A percentile compares a stretch with the other conserved stretches of the same genome.
These are phyloP conservation scores for Odontesthes bonariensis DNA, from an alignment of 2,113 vertebrate genomes.

Conservation along the genomic window DNA sequence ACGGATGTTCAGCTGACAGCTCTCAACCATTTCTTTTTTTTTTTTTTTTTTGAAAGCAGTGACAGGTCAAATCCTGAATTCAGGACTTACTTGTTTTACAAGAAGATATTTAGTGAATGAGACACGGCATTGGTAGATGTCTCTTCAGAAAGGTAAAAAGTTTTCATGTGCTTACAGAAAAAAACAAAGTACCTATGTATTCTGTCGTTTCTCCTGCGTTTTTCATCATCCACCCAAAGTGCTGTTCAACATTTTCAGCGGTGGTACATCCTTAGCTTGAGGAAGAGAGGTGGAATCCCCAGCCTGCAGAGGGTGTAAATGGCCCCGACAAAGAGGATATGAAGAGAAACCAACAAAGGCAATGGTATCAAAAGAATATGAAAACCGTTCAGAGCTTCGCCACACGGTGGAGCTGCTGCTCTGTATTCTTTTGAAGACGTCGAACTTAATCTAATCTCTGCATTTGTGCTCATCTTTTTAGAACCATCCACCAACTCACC, in stretches of 20 bases:
- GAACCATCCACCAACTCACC: neutral
- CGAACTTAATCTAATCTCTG: neutral
- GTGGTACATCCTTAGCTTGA: neutral
- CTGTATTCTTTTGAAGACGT: neutral
- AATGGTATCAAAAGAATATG: neutral
- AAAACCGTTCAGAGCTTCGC: neutral
- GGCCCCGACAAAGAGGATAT: neutral
- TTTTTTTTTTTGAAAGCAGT: no score
- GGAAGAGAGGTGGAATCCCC: neutral
- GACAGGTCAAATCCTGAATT: no score
- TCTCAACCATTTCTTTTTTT: no score
- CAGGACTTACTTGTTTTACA: no score
- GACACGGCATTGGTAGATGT: neutral
- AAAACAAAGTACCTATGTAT: neutral
- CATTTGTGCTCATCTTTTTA: neutral
- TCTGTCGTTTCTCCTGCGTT: neutral
- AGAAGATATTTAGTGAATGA: neutral
- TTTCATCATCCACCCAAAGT: neutral
- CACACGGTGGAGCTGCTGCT: conserved; percentile 45
- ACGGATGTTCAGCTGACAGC: neutral
- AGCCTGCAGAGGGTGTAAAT: neutral
- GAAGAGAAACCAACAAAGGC: conserved; percentile 6
- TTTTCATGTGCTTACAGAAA: neutral
- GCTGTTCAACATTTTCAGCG: neutral
- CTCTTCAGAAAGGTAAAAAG: neutral